A percentile compares a stretch with the other conserved stretches of the same genome.
Conservation (phyloP, 1,140 invertebrate species). For the Aphidius gifuensis region DNA sequence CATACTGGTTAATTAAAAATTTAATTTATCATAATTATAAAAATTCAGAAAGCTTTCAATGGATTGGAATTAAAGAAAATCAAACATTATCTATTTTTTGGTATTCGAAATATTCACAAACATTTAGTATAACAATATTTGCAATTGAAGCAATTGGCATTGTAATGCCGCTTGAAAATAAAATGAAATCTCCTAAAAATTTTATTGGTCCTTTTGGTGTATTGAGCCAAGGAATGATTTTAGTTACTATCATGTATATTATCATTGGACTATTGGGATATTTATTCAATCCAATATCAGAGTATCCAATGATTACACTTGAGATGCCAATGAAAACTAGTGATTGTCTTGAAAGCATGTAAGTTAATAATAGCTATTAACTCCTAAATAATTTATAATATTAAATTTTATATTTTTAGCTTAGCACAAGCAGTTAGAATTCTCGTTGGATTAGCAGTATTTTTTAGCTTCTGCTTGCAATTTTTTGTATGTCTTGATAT, state of each 20-base stretch:
- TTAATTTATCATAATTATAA: conserved; percentile 52
- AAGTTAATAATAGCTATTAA: too few relatives aligned
- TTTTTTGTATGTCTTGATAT: conserved; percentile 92
- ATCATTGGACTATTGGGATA: conserved; percentile 87
- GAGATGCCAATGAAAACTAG: conserved; percentile 64
- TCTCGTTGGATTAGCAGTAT: conserved; percentile 83
- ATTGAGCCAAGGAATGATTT: conserved; percentile 83
- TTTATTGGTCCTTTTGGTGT: conserved; percentile 83
- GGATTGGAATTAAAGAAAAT: too few relatives aligned
- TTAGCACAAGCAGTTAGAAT: conserved; percentile 82
- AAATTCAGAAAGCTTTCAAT: conserved; percentile 52
- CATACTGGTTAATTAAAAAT: conserved; percentile 71
- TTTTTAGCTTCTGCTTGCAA: conserved; percentile 90
- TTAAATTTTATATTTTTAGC: conserved; percentile 56
- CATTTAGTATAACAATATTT: conserved; percentile 76
- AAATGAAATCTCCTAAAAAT: conserved; percentile 79
- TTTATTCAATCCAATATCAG: conserved; percentile 68
- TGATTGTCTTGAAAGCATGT: too few relatives aligned
- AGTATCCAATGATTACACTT: conserved; percentile 70
- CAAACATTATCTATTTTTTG: too few relatives aligned
- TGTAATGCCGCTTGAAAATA: conserved; percentile 88
- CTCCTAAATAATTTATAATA: conserved; percentile 14
- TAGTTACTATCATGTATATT: conserved; percentile 81
- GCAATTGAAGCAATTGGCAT: conserved; percentile 78
- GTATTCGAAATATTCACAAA: conserved; percentile 53